phyloP scores from a whole-genome alignment of 2,113 vertebrate species.

The Chaenocephalus aceratus region DNA sequence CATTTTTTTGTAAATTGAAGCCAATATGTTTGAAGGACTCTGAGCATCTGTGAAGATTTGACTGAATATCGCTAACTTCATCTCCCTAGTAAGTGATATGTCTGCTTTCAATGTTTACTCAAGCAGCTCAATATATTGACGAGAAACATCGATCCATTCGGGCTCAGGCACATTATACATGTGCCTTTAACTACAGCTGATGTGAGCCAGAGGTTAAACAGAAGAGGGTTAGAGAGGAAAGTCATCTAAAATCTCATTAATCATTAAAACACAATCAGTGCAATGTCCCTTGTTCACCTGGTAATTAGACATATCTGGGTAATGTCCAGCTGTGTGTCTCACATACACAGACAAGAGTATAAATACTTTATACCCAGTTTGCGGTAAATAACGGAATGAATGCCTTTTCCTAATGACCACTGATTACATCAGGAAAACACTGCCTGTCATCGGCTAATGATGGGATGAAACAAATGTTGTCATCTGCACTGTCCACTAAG shows the following conservation, averaged over 20 bases:
- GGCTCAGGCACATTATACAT: conserved; percentile 8
- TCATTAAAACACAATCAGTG: conserved; percentile 72
- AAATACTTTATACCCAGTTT: conserved; percentile 67
- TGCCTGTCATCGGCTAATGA: conserved; percentile 72
- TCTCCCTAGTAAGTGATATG: neutral
- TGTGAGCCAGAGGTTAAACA: conserved; percentile 24
- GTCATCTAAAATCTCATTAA: conserved; percentile 64
- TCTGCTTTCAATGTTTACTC: conserved; percentile 18
- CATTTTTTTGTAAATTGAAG: neutral
- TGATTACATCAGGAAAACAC: conserved; percentile 78
- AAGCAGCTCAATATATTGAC: conserved; percentile 21
- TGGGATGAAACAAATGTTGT: conserved; percentile 58
- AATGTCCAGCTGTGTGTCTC: conserved; percentile 63
- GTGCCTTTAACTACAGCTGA: conserved; percentile 11
- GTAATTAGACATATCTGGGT: conserved; percentile 70
- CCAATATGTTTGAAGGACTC: neutral
- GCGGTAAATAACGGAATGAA: conserved; percentile 75
- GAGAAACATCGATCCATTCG: conserved; percentile 24
- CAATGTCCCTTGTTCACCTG: conserved; percentile 43
- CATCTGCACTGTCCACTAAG: conserved; percentile 52
- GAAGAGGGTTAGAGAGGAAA: conserved; percentile 26
- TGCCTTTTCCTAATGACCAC: conserved; percentile 71
- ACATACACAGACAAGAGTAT: conserved; percentile 50
- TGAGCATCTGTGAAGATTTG: neutral
- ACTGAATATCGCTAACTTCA: neutral